Evolutionary conservation across 2,888 invertebrate species (phyloP).

Genomic region (Odontocerum albicorne): DNA sequence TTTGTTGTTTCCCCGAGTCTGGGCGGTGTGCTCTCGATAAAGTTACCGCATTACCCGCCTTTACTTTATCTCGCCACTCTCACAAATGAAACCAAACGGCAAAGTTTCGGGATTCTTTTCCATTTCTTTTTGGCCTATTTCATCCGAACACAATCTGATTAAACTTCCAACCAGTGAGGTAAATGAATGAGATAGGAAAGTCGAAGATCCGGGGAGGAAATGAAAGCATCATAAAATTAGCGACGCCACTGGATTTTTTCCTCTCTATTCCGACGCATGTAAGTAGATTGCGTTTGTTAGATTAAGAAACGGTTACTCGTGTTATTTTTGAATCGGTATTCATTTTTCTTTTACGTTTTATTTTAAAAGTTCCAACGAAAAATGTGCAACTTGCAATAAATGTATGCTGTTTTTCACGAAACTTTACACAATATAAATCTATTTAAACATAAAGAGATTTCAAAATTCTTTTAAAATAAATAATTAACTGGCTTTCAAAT

Average conservation of each 20-base stretch:
- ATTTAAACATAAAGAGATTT: too few relatives aligned
- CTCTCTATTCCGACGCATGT: constrained; percentile 11
- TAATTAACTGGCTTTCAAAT: too few relatives aligned
- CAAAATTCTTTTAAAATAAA: too few relatives aligned
- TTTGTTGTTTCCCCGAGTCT: constrained; percentile 10
- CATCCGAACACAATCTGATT: constrained; percentile 30
- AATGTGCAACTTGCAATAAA: too few relatives aligned
- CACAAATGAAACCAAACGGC: constrained; percentile 19
- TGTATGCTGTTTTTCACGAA: too few relatives aligned
- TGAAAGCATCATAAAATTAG: constrained; percentile 10
- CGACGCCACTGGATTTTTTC: constrained; percentile 15
- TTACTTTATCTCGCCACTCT: constrained; percentile 18
- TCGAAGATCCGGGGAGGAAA: constrained; percentile 1
- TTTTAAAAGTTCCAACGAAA: too few relatives aligned
- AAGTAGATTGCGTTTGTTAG: too few relatives aligned
- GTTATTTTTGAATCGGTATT: too few relatives aligned
- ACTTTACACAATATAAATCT: too few relatives aligned
- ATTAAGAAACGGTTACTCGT: too few relatives aligned
- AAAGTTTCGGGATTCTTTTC: constrained; percentile 14
- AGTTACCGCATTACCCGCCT: constrained; percentile 16
- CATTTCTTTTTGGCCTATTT: constrained; percentile 12
- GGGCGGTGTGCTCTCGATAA: constrained; percentile 13
- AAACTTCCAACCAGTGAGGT: constrained; percentile 22
- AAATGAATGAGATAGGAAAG: constrained; percentile 17
- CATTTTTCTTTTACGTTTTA: too few relatives aligned